Evolutionary conservation across 1,140 invertebrate species (phyloP), one percentile per base, ranked within the genome.

Genomic region (Drosophila trapezifrons): DNA sequence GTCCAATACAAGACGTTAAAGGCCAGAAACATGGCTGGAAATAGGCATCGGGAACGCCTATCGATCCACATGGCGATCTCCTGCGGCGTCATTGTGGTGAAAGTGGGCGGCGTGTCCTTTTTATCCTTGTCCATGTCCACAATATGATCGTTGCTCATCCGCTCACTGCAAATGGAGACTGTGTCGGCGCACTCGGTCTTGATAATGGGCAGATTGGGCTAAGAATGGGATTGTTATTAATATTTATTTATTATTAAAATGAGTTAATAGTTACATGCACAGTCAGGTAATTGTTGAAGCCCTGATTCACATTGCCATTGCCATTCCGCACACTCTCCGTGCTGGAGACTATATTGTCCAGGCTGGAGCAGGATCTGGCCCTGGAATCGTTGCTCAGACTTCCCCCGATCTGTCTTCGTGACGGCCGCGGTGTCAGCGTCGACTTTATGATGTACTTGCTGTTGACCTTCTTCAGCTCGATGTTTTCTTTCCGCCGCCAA

Each of bases 1-100:
- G 95, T 95, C 96, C 97, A 98, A 78, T 97, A 98, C 55, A 97
- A 93, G 45, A 96, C 93, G 90, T 98, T 98, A 85, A 97, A 97
- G 46, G 97, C 93, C 10, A 97, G 75, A 89, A 97, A 98, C 37
- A 95, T 93, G 13, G 95, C 90, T 0, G 97, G 97, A 86, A 97
- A 97, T 5, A 96, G 91, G 17, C 96, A 92, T 25, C 97, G 93
- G 17, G 96, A 96, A 5, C 96, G 93, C 49, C 91, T 56, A 49
- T 97, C 97, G 42, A 98, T 97, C 96, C 96, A 97, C 58, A 95
- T 96, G 58, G 96, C 95, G 42, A 97, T 96, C 91, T 97, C 95
- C 81, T 97, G 96, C 1, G 96, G 96, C 5, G 96, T 96, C 96
- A 97, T 97, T 18, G 96, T 96, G 27, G 96, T 96, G 43, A 91